A percentile compares a stretch with the other conserved stretches of the same genome.
These are phyloP conservation scores for Anolis apletophallus DNA, from an alignment of 2,797 vertebrate genomes.

Conservation along the genomic window DNA sequence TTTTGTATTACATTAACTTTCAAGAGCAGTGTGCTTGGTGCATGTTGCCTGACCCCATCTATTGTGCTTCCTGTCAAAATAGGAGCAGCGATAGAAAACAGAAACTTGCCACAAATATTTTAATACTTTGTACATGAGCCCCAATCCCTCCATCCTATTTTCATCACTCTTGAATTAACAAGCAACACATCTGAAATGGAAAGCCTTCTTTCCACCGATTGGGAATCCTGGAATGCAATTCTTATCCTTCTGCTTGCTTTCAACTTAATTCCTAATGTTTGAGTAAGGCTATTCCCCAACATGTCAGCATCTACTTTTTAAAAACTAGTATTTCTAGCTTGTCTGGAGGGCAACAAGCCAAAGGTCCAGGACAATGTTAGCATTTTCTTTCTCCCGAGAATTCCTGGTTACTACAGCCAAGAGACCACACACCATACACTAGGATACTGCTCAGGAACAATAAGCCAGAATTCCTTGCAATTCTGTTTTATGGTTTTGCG, in stretches of 20 bases:
- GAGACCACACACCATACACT: background rate
- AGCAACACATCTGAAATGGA: too few species aligned
- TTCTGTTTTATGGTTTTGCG: background rate
- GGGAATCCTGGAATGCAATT: too few species aligned
- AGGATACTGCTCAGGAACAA: constrained; percentile 9
- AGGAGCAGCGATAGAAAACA: background rate
- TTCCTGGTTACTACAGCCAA: background rate
- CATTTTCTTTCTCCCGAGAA: background rate
- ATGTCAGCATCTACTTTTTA: background rate
- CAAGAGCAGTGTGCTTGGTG: constrained; percentile 1
- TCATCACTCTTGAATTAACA: too few species aligned
- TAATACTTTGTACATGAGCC: background rate
- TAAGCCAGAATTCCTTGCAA: background rate
- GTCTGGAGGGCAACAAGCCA: background rate
- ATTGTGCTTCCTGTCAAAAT: background rate
- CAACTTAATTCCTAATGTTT: too few species aligned
- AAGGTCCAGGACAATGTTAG: background rate
- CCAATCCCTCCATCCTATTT: too few species aligned
- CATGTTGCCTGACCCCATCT: background rate
- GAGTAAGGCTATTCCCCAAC: background rate
- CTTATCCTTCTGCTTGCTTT: too few species aligned
- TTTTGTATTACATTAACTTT: constrained; percentile 4
- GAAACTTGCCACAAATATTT: background rate
- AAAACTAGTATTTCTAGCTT: background rate
- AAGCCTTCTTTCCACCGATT: too few species aligned